These are phyloP conservation scores for Neoascia interrupta DNA, from an alignment of 2,888 invertebrate species.

Conservation along the genomic window DNA sequence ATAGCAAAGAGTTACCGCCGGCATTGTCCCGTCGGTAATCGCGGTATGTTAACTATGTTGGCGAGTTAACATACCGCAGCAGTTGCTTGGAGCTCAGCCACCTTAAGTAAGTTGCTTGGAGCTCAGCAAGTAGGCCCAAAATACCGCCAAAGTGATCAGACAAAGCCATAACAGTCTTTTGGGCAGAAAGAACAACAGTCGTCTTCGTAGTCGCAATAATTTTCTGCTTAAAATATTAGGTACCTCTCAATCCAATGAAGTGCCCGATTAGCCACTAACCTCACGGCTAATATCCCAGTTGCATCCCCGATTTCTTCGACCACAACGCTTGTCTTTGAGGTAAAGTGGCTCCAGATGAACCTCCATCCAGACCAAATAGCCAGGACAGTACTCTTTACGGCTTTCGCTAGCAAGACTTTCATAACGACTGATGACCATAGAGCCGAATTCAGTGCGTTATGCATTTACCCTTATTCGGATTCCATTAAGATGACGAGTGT, in stretches of 20 bases:
- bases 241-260: slow-evolving; percentile 74
- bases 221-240: too few relatives aligned
- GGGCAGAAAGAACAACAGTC: too few relatives aligned
- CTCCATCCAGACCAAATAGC: not conserved
- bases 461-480: too few relatives aligned
- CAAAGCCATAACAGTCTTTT: slow-evolving; percentile 75
- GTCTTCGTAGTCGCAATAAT: too few relatives aligned
- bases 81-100: too few relatives aligned
- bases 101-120: too few relatives aligned
- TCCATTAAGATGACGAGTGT: too few relatives aligned
- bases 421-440: slow-evolving; percentile 15
- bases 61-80: slow-evolving; percentile 74
- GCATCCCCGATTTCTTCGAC: slow-evolving; percentile 73
- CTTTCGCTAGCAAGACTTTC: slow-evolving; percentile 9
- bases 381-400: not conserved
- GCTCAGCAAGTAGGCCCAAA: slow-evolving; percentile 72
- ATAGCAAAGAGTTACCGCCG: slow-evolving; percentile 78
- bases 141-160: slow-evolving; percentile 72
- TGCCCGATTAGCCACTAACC: slow-evolving; percentile 72
- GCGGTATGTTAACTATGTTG: slow-evolving; percentile 77
- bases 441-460: too few relatives aligned
- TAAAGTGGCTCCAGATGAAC: not conserved
- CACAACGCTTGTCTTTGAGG: too few relatives aligned
- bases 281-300: slow-evolving; percentile 74
- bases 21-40: slow-evolving; percentile 77